A percentile compares a stretch with the other conserved stretches of the same genome.
phyloP scores from a whole-genome alignment of 2,113 vertebrate genomes.

The Sturnus vulgaris region DNA sequence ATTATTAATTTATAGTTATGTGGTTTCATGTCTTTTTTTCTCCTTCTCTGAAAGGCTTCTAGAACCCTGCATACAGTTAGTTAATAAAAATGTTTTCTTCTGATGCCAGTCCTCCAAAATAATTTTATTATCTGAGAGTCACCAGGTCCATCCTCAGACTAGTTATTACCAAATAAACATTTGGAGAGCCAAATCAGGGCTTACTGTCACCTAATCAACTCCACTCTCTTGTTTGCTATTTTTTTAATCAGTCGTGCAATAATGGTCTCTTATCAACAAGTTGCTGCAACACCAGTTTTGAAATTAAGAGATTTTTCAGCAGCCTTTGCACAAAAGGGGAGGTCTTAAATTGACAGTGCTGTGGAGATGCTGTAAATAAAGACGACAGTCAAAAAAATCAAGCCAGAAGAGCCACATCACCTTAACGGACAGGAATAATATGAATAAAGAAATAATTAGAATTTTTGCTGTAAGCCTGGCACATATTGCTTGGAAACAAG shows the following conservation, averaged over 20 bases:
- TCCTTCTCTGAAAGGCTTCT: not conserved
- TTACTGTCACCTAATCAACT: not conserved
- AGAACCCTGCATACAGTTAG: not conserved
- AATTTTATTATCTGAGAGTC: not conserved
- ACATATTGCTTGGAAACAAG: not conserved
- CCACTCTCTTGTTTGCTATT: not conserved
- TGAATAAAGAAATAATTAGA: not conserved
- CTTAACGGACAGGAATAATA: not conserved
- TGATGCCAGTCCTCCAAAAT: not conserved
- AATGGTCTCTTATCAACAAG: not conserved
- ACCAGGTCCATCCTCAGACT: not conserved
- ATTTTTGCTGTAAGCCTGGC: not conserved
- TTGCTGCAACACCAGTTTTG: not conserved
- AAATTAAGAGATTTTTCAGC: not conserved
- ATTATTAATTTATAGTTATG: not conserved
- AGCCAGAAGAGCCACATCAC: not conserved
- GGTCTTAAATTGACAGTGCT: not conserved
- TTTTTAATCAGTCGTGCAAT: not conserved
- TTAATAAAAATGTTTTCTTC: not conserved
- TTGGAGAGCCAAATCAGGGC: not conserved
- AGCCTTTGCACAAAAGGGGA: not conserved
- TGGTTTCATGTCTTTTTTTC: not conserved
- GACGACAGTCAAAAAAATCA: not conserved
- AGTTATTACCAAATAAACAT: slow-evolving; percentile 5
- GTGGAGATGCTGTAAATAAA: not conserved